Conservation (phyloP, 2,888 invertebrate genomes). For the Oconnorella tubifera region DNA sequence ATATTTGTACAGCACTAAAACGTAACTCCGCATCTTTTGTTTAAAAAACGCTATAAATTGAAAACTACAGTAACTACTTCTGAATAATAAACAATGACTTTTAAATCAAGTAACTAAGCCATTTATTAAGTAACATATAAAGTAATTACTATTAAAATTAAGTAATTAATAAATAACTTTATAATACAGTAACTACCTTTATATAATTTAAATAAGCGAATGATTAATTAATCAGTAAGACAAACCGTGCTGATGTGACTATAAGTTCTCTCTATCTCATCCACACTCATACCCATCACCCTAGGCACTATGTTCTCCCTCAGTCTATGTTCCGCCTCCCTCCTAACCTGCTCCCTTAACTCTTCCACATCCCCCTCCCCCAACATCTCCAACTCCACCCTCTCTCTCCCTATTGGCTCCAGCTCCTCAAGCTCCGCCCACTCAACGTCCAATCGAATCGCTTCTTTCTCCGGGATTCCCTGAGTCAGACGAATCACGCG, state of each 20-base stretch:
- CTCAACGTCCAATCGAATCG: slow-evolving; percentile 6
- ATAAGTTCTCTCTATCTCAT: slow-evolving; percentile 25
- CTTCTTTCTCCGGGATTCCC: slow-evolving; percentile 5
- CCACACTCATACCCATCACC: slow-evolving; percentile 19
- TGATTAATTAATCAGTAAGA: not conserved
- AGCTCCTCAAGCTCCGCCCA: not conserved
- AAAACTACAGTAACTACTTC: no score
- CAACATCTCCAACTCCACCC: slow-evolving; percentile 9
- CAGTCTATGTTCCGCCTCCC: slow-evolving; percentile 37
- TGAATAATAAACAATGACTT: no score
- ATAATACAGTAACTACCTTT: no score
- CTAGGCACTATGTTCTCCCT: slow-evolving; percentile 29
- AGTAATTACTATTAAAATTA: no score
- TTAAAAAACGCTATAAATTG: no score
- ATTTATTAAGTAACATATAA: no score
- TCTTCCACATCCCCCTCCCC: slow-evolving; percentile 20
- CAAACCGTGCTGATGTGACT: slow-evolving; percentile 3
- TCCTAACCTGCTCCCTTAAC: slow-evolving; percentile 37
- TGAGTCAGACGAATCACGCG: slow-evolving; percentile 8
- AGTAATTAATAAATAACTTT: no score
- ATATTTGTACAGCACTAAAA: no score
- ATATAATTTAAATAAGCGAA: no score
- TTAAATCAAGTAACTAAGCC: no score
- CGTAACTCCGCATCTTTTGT: no score
- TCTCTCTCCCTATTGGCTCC: slow-evolving; percentile 12